A percentile compares a stretch with the other conserved stretches of the same genome.
Evolutionary conservation across 1,140 invertebrate genomes (phyloP).

Genomic region (Drosophila quadrilineata): DNA sequence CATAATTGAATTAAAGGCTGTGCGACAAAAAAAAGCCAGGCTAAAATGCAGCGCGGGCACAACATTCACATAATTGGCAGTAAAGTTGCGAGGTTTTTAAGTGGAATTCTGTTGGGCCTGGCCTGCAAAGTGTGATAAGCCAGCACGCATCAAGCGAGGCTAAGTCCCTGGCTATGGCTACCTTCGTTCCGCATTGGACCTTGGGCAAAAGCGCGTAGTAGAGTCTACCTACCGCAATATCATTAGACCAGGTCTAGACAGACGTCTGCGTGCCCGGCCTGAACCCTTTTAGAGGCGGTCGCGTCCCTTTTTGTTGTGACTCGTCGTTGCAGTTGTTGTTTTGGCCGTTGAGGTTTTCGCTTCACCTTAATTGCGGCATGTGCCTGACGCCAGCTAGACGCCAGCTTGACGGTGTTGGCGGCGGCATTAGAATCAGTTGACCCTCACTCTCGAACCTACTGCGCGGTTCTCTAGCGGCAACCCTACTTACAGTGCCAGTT

Average conservation of each 20-base stretch:
- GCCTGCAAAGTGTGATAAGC: constrained; percentile 60
- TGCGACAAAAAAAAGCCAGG: constrained; percentile 24
- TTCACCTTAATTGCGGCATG: constrained; percentile 35
- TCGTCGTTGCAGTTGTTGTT: too few relatives aligned
- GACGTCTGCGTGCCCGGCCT: constrained; percentile 56
- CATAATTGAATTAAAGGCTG: constrained; percentile 71
- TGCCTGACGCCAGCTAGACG: constrained; percentile 42
- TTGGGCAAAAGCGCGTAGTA: not conserved
- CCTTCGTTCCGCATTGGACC: constrained; percentile 13
- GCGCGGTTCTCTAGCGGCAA: not conserved
- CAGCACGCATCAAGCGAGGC: constrained; percentile 35
- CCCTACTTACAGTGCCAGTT: not conserved
- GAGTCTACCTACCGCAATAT: constrained; percentile 59
- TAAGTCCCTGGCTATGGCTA: not conserved
- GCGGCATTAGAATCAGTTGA: constrained; percentile 62
- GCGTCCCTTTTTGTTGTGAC: constrained; percentile 43
- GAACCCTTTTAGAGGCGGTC: constrained; percentile 51
- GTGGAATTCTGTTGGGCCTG: constrained; percentile 49
- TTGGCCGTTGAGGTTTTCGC: too few relatives aligned
- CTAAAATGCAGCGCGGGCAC: constrained; percentile 14
- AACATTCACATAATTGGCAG: constrained; percentile 56
- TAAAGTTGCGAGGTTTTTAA: constrained; percentile 47
- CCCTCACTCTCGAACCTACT: not conserved
- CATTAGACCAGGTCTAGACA: constrained; percentile 70
- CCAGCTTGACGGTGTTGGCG: constrained; percentile 56